Base-by-base conservation (phyloP, 2,113 vertebrate species). In the Leptosomus discolor region DNA sequence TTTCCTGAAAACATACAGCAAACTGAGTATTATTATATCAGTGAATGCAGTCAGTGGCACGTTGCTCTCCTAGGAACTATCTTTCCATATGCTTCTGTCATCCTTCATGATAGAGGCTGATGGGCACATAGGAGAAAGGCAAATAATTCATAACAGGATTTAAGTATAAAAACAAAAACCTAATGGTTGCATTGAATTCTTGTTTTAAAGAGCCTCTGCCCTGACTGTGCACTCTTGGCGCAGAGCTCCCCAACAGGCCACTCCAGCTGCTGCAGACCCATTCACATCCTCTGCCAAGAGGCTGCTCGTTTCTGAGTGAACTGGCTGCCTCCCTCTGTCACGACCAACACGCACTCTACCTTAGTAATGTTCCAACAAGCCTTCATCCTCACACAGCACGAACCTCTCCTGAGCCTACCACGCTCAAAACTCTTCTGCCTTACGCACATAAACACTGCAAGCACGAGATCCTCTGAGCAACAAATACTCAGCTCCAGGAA, bases 1-100 rank as follows among this genome's bases (percentile, higher is more conserved):
- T 98, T 97, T 99, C 99, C 99, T 99, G 97, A 87, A 96, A 92
- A 97, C 27, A 96, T 83, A 97, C 11, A 96, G 90, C 69, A 97
- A 94, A 90, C 58, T 94, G 82, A 92, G 79, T 32, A 87, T 94
- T 93, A 90, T 86, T 78, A n/a, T 95, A 90, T 64, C 61, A 87
- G 67, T 51, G 75, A 76, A 90, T 84, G 85, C 94, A 88, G 85
- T 43, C 29, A 43, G 87, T 60, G 86, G 91, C 91, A 85, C 4
- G 0, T 2, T 88, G 77, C 50, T 91, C 60, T 79, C 78, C 37
- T n/a, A 65, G 84, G 87, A 88, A 39, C n/a, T 57, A 76, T 48
- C 39, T 89, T 87, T 50, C 69, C n/a, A 27, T 12, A 37, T 3
- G 29, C 15, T 45, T 91, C 58, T 68, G 65, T 15, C 60, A 34